These are phyloP conservation scores for Protomyctophum bolini DNA, from an alignment of 2,113 vertebrate species.

Conservation along the genomic window DNA sequence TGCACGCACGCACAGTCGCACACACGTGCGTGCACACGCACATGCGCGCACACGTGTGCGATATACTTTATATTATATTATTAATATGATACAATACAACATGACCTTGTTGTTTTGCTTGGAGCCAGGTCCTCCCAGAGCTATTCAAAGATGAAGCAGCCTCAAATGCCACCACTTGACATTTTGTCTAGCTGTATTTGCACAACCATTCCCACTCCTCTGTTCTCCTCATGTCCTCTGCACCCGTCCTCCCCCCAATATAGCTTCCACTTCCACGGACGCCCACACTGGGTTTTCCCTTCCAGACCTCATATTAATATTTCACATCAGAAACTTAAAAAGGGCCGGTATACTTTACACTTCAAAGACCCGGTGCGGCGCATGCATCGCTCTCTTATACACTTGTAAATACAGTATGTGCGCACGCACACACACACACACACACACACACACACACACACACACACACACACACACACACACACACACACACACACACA, in stretches of 20 bases:
- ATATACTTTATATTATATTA: no score
- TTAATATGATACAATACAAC: no score
- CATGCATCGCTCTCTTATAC: conserved; percentile 3
- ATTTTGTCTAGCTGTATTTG: conserved; percentile 27
- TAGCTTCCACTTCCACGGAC: conserved; percentile 29
- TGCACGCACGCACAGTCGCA: no score
- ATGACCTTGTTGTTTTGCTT: no score
- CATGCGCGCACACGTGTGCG: no score
- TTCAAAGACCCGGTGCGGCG: conserved; percentile 59
- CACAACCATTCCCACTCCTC: conserved; percentile 16
- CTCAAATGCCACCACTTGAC: background rate
- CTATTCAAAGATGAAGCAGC: conserved; percentile 4
- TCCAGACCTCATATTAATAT: conserved; percentile 58
- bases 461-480: background rate
- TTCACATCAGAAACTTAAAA: conserved; percentile 65
- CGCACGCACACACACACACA: background rate
- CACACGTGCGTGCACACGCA: no score
- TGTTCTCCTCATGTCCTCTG: conserved; percentile 13
- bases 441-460: conserved; percentile 6
- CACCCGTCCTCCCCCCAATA: conserved; percentile 19
- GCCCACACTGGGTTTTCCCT: background rate
- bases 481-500: conserved; percentile 2
- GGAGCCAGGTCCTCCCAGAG: background rate
- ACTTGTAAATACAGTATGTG: no score
- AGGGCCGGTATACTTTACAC: conserved; percentile 58